These are phyloP conservation scores for Oreocharis arfaki DNA, from an alignment of 2,113 vertebrate species.

Conservation along the genomic window DNA sequence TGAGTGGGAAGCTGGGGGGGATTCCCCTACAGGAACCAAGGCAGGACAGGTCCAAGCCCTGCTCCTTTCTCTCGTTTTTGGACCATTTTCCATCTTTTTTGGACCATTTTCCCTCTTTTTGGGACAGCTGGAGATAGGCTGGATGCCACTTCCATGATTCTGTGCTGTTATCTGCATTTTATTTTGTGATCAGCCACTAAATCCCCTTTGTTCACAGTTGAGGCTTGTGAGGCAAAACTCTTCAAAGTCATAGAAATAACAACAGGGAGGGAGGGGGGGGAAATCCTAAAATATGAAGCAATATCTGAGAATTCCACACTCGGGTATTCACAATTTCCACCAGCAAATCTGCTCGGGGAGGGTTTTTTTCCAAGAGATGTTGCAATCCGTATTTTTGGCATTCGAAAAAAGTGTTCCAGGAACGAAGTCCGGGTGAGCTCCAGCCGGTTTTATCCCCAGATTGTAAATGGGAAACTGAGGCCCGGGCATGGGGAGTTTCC, in stretches of 20 bases:
- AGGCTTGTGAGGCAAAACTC: not conserved
- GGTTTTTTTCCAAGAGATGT: conserved; percentile 19
- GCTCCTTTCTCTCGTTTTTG: not conserved
- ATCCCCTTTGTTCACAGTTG: not conserved
- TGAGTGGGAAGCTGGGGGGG: not conserved
- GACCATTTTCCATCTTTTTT: not conserved
- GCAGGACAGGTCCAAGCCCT: not conserved
- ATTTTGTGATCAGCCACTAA: not conserved
- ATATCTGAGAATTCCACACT: not conserved
- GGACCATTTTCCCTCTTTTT: not conserved
- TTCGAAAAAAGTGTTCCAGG: not conserved
- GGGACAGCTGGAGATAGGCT: not conserved
- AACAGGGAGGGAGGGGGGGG: fast-evolving
- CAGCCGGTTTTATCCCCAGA: not conserved
- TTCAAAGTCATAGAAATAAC: not conserved
- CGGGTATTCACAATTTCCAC: not conserved
- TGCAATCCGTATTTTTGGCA: not conserved
- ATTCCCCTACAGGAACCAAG: not conserved
- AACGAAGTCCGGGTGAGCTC: not conserved
- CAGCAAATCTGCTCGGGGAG: not conserved
- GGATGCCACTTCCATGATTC: not conserved
- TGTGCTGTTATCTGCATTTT: not conserved
- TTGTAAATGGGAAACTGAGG: not conserved
- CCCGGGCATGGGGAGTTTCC: not conserved
- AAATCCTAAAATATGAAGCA: not conserved